Base-by-base conservation (phyloP, 2,888 invertebrate genomes). In the Limnephilus lunatus region DNA sequence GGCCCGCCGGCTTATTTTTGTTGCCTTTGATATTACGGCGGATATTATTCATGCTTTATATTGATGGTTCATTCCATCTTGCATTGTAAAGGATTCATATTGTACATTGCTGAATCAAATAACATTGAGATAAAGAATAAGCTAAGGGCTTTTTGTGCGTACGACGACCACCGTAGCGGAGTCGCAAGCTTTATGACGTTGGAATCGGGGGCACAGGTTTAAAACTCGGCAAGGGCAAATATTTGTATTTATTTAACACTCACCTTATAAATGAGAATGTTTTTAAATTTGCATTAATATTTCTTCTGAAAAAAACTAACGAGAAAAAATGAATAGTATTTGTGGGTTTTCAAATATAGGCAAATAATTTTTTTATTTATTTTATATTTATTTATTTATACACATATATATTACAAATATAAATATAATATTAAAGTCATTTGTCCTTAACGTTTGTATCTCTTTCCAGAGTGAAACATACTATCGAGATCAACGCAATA, bases 11-110 rank as follows among this genome's bases (percentile, higher is more conserved):
- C 53, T 2, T 44, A 68, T 87, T 87, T 68, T 30, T 48, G 35
- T 68, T 87, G 53, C 87, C 87, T 87, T 87, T 53, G 32, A 53
- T 87, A 87, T 31, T 48, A 44, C 44, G 53, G 44, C 3, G 53
- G 53, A 11, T 44, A 87, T 87, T 87, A 87, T 87, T 53, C 87
- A 87, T n/a, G 15, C 32, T 9, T 53, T 32, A 32, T 87, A 87
- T 68, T 87, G 87, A 87, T 31, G 87, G n/a, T 53, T 87, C 53
- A 68, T 53, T 31, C 15, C 53, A 48, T 44, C 48, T 25, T 30
- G 86, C 15, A 48, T 86, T 86, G 44, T 48, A 30, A 86, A 44
- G 44, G 30, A 86, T 44, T 44, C 86, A 25, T 44, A 83, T 83
- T 25, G 68, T 68, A 68, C 68, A 68, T 68, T n/a, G 68, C 7